These are phyloP conservation scores for Lasiommata megera DNA, from an alignment of 2,888 invertebrate genomes.

Conservation along the genomic window DNA sequence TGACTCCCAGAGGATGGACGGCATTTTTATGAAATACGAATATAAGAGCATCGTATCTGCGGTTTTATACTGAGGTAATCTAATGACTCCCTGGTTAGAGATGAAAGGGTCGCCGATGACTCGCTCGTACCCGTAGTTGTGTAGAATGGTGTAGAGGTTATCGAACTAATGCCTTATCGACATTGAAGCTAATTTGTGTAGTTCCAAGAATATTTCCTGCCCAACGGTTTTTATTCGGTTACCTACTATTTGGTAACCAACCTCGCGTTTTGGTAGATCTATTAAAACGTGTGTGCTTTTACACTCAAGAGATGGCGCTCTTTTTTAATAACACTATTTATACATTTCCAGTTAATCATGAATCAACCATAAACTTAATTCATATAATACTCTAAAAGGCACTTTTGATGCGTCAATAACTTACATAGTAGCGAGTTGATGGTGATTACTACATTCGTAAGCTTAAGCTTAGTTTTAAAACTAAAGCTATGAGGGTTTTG, in stretches of 20 bases:
- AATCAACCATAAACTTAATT: too few relatives aligned
- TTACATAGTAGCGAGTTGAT: too few relatives aligned
- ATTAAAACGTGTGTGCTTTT: too few relatives aligned
- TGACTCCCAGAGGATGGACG: constrained; percentile 10
- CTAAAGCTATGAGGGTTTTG: too few relatives aligned
- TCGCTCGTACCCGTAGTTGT: constrained; percentile 38
- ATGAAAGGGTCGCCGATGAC: constrained; percentile 62
- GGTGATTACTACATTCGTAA: too few relatives aligned
- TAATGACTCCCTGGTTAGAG: constrained; percentile 48
- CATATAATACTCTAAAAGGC: too few relatives aligned
- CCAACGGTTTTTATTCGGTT: background rate
- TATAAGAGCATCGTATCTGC: constrained; percentile 8
- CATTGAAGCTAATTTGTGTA: constrained; percentile 14
- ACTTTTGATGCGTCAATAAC: too few relatives aligned
- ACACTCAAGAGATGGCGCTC: too few relatives aligned
- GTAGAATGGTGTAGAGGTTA: constrained; percentile 47
- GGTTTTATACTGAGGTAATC: constrained; percentile 37
- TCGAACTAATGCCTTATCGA: constrained; percentile 49
- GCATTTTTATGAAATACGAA: background rate
- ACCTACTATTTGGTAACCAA: background rate
- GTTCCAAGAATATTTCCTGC: constrained; percentile 10
- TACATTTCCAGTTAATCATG: too few relatives aligned
- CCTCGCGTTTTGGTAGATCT: too few relatives aligned
- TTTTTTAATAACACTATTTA: too few relatives aligned
- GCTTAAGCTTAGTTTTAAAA: too few relatives aligned